phyloP scores from a whole-genome alignment of 1,140 invertebrate species.

The Drosophila lini region DNA sequence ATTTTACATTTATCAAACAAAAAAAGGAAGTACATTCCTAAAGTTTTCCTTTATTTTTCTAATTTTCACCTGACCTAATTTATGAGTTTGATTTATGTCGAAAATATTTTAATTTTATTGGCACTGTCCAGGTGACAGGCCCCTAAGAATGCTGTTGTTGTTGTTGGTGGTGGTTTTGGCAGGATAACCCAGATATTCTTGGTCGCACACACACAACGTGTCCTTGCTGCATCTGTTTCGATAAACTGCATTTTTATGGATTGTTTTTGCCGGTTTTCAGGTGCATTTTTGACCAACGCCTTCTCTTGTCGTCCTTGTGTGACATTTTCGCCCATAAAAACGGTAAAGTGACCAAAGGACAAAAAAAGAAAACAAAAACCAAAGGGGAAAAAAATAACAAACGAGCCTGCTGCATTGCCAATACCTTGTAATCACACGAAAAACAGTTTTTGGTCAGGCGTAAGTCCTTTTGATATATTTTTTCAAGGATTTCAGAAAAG shows the following conservation, averaged over 20 bases:
- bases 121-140: constrained; percentile 26
- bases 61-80: constrained; percentile 60
- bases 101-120: constrained; percentile 73
- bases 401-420: constrained; percentile 15
- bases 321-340: constrained; percentile 42
- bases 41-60: constrained; percentile 26
- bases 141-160: constrained; percentile 26
- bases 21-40: neutral
- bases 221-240: constrained; percentile 54
- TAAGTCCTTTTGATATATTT: constrained; percentile 50
- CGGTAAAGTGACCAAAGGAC: neutral
- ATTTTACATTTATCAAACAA: too few relatives aligned
- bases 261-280: constrained; percentile 39
- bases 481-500: neutral
- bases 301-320: constrained; percentile 31
- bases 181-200: constrained; percentile 55
- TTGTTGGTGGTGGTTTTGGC: constrained; percentile 2
- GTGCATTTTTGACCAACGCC: constrained; percentile 35
- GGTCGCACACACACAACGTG: neutral
- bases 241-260: constrained; percentile 52
- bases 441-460: constrained; percentile 45
- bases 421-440: constrained; percentile 33
- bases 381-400: neutral
- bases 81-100: constrained; percentile 72
- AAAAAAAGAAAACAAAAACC: neutral